Evolutionary conservation across 2,113 vertebrate species (phyloP).

Genomic region (Macrotus californicus): DNA sequence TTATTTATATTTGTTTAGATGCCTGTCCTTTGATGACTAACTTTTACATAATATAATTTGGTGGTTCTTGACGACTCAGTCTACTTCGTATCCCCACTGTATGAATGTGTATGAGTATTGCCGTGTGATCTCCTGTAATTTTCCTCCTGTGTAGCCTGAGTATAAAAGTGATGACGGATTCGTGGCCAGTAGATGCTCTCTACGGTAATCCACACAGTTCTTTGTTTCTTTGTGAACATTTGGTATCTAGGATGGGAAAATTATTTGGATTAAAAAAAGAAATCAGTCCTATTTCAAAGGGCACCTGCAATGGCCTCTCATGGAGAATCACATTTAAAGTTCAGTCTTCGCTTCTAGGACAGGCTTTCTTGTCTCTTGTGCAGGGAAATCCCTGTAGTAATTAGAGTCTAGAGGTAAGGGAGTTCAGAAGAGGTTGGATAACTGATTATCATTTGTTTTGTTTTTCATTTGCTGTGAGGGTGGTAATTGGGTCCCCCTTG

Average conservation of each 20-base stretch:
- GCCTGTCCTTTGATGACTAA: not conserved
- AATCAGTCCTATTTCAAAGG: not conserved
- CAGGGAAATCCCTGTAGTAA: constrained; percentile 35
- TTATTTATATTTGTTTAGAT: not conserved
- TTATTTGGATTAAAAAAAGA: not conserved
- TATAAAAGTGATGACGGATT: not conserved
- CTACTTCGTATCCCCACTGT: not conserved
- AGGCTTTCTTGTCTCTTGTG: not conserved
- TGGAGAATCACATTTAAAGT: not conserved
- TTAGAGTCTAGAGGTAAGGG: constrained; percentile 6
- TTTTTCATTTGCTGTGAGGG: constrained; percentile 42
- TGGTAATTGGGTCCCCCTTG: constrained; percentile 64
- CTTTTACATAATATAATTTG: constrained; percentile 5
- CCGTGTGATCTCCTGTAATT: not conserved
- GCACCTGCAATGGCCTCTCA: not conserved
- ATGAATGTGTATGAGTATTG: not conserved
- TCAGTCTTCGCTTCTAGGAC: not conserved
- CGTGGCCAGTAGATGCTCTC: not conserved
- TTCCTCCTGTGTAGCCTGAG: not conserved
- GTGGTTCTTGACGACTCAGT: not conserved
- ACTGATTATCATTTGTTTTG: constrained; percentile 50
- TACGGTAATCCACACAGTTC: not conserved
- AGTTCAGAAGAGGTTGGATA: not conserved
- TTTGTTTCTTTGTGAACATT: not conserved
- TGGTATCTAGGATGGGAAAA: not conserved